Conservation (phyloP, 30 jellyfish, hydroid and myxozoan species). For the Turritopsis dohrnii region DNA sequence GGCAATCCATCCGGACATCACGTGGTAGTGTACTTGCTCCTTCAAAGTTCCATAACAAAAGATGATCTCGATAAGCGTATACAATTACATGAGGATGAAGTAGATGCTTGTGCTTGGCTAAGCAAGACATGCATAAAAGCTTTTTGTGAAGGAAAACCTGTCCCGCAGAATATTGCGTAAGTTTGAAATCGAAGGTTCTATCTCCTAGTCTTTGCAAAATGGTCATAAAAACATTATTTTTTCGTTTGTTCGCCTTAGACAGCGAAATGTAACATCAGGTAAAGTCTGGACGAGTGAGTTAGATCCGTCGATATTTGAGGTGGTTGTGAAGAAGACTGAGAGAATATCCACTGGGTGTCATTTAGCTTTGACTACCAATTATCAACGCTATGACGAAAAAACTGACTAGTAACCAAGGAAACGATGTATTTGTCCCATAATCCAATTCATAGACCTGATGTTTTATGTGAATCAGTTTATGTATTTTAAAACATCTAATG, state of each 20-base stretch:
- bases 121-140: background rate
- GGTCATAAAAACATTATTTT: too few relatives aligned
- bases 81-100: conserved; percentile 46
- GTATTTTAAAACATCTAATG: too few relatives aligned
- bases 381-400: background rate
- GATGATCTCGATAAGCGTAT: conserved; percentile 38
- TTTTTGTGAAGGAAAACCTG: background rate
- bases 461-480: too few relatives aligned
- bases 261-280: background rate
- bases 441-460: too few relatives aligned
- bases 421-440: too few relatives aligned
- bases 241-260: too few relatives aligned
- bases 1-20: conserved; percentile 62
- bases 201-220: background rate
- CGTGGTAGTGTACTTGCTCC: conserved; percentile 47
- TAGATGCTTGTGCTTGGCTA: conserved; percentile 77
- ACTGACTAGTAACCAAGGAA: too few relatives aligned
- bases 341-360: background rate
- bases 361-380: background rate
- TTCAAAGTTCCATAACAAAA: conserved; percentile 20
- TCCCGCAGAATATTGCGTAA: background rate
- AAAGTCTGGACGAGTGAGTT: background rate
- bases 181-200: background rate
- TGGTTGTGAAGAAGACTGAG: too few relatives aligned
- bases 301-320: background rate